A percentile compares a stretch with the other conserved stretches of the same genome.
phyloP scores from a whole-genome alignment of 2,113 vertebrate species.

The Onychostoma macrolepis region DNA sequence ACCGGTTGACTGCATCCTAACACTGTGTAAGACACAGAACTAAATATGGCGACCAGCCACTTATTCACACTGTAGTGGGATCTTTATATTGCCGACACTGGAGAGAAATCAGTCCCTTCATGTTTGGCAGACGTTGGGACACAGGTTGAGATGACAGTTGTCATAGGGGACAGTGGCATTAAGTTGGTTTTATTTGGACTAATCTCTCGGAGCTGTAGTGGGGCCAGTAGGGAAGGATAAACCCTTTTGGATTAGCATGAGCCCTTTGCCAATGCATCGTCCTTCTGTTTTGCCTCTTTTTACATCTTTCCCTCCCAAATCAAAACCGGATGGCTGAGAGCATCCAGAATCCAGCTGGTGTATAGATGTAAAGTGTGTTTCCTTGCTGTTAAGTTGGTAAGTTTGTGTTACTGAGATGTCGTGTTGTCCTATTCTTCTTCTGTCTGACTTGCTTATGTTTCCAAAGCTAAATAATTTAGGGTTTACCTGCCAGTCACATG shows the following conservation, averaged over 20 bases:
- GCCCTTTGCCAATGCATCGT: slow-evolving; percentile 64
- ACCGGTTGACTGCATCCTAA: not conserved
- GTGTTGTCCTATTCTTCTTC: slow-evolving; percentile 46
- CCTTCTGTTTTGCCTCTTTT: slow-evolving; percentile 47
- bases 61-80: not conserved
- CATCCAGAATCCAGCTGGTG: slow-evolving; percentile 66
- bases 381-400: not conserved
- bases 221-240: slow-evolving; percentile 77
- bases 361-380: slow-evolving; percentile 64
- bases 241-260: slow-evolving; percentile 72
- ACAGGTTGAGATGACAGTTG: slow-evolving; percentile 59
- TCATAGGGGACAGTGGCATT: slow-evolving; percentile 69
- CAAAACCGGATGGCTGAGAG: slow-evolving; percentile 40
- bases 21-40: not conserved
- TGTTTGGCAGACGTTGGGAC: not conserved
- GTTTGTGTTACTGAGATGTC: slow-evolving; percentile 1
- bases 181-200: slow-evolving; percentile 88
- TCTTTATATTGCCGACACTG: too few relatives aligned
- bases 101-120: not conserved
- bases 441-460: slow-evolving; percentile 82
- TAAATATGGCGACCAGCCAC: not conserved
- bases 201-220: slow-evolving; percentile 77
- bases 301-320: slow-evolving; percentile 9
- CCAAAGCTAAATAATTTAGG: slow-evolving; percentile 93
- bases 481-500: slow-evolving; percentile 77